Evolutionary conservation across 2,113 vertebrate species (phyloP).

Genomic region (Camelus dromedarius): DNA sequence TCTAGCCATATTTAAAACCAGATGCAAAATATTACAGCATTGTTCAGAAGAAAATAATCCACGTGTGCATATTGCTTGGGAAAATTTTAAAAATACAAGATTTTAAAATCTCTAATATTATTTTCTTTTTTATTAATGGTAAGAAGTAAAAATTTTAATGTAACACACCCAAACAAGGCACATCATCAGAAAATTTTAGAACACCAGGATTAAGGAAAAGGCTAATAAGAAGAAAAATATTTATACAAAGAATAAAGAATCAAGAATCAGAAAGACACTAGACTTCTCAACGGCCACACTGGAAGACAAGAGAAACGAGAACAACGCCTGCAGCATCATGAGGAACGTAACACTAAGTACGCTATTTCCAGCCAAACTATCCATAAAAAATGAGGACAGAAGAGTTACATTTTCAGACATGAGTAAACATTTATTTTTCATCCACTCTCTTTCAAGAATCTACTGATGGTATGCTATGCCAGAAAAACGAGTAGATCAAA

Average conservation of each 20-base stretch:
- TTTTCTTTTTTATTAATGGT: neutral
- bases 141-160: neutral
- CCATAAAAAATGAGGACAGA: neutral
- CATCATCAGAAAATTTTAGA: neutral
- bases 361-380: neutral
- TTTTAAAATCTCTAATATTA: neutral
- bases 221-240: neutral
- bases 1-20: neutral
- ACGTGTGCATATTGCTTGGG: neutral
- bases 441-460: neutral
- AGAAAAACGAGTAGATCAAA: neutral
- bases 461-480: neutral
- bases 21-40: neutral
- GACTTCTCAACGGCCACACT: neutral
- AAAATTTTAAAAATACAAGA: neutral
- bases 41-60: neutral
- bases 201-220: neutral
- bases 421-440: neutral
- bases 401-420: neutral
- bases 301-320: neutral
- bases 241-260: neutral
- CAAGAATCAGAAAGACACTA: neutral
- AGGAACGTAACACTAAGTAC: neutral
- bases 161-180: neutral
- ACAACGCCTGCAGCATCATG: neutral